Conservation (phyloP, 2,113 vertebrate genomes). For the Odocoileus virginianus region DNA sequence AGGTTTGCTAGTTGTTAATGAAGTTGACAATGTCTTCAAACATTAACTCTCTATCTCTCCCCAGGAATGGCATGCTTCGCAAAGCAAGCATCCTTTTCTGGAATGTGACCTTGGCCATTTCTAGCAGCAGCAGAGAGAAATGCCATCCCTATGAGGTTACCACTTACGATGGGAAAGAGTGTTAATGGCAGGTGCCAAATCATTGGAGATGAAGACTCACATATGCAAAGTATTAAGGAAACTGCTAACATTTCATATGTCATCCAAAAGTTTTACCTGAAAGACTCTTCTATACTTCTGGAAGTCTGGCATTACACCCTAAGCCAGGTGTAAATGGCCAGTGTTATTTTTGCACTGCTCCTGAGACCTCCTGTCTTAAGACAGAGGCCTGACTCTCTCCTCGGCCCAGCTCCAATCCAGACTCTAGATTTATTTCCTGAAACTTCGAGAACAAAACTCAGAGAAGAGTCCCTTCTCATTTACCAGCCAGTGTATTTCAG, state of each 20-base stretch:
- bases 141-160: conserved; percentile 60
- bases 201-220: conserved; percentile 1
- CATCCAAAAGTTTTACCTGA: neutral
- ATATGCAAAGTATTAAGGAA: neutral
- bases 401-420: neutral
- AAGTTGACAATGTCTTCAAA: conserved; percentile 51
- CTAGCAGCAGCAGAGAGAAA: conserved; percentile 41
- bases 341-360: neutral
- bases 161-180: conserved; percentile 34
- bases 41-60: conserved; percentile 63
- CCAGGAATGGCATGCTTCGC: conserved; percentile 56
- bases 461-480: neutral
- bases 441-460: neutral
- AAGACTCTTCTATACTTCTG: neutral
- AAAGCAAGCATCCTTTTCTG: conserved; percentile 53
- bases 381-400: neutral
- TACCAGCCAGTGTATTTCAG: neutral
- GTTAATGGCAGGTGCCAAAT: neutral
- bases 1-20: neutral
- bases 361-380: neutral
- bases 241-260: neutral
- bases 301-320: neutral
- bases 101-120: conserved; percentile 73
- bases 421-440: neutral
- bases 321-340: neutral